Evolutionary conservation across 2,888 invertebrate genomes (phyloP).

Genomic region (Eumerus sabulonum): DNA sequence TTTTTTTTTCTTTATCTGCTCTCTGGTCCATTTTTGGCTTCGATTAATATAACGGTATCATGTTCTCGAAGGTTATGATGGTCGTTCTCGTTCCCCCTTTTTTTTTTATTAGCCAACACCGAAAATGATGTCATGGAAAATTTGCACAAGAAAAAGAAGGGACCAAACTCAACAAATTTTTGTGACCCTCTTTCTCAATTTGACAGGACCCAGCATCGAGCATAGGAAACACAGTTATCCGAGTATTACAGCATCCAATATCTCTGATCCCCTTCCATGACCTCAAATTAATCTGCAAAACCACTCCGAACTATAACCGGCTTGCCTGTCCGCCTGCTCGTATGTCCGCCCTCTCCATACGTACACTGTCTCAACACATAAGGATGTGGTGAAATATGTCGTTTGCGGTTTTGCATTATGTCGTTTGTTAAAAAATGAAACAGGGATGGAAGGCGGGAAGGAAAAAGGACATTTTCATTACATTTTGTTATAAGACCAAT

Average conservation of each 20-base stretch:
- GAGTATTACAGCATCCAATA: constrained; percentile 47
- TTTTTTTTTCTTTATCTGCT: constrained; percentile 4
- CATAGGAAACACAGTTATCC: constrained; percentile 17
- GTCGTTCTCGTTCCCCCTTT: background rate
- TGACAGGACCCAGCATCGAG: constrained; percentile 16
- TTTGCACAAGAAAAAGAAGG: constrained; percentile 42
- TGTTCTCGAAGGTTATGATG: constrained; percentile 33
- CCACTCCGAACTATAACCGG: too few species aligned
- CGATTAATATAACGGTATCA: constrained; percentile 49
- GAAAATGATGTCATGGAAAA: constrained; percentile 63
- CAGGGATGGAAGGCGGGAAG: constrained; percentile 47
- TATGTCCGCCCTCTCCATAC: constrained; percentile 13
- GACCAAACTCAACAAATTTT: constrained; percentile 11
- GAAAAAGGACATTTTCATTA: constrained; percentile 64
- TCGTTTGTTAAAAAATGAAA: constrained; percentile 54
- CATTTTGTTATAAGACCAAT: constrained; percentile 7
- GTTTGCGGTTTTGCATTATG: constrained; percentile 63
- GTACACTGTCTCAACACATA: background rate
- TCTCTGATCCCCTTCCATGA: constrained; percentile 56
- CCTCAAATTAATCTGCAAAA: constrained; percentile 45
- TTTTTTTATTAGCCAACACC: constrained; percentile 58
- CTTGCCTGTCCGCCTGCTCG: constrained; percentile 2
- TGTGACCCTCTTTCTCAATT: constrained; percentile 55
- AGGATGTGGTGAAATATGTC: constrained; percentile 29
- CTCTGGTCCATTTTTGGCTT: constrained; percentile 1